Conservation (phyloP, 2,888 invertebrate species). For the Ferrisia virgata region DNA sequence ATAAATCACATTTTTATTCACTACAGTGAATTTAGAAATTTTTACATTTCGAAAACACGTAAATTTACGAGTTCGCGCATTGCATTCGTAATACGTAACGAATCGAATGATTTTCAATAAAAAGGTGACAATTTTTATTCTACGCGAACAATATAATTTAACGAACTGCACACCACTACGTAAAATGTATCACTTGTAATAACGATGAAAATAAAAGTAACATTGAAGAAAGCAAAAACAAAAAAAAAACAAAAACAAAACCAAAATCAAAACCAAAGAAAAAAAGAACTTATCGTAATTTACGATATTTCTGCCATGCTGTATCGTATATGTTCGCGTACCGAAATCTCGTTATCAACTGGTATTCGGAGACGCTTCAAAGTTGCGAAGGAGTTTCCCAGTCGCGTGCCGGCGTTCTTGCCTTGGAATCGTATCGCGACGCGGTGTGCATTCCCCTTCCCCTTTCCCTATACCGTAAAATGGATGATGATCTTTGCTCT, state of each 20-base stretch:
- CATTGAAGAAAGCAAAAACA: neutral
- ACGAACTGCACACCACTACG: neutral
- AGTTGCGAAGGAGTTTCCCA: constrained; percentile 21
- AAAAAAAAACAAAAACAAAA: no score
- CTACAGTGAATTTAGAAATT: neutral
- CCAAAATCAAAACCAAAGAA: neutral
- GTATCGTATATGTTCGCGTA: constrained; percentile 5
- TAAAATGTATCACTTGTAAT: neutral
- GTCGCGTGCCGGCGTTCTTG: constrained; percentile 14
- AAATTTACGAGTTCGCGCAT: constrained; percentile 15
- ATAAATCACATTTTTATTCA: neutral
- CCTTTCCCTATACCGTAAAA: no score
- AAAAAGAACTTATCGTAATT: neutral
- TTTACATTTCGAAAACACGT: neutral
- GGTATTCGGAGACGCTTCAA: neutral
- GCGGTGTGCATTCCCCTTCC: neutral
- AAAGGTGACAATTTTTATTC: neutral
- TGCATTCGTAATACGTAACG: neutral
- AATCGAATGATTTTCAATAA: neutral
- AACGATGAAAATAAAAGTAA: no score
- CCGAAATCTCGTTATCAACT: constrained; percentile 15
- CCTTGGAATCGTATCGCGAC: neutral
- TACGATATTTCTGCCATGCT: neutral
- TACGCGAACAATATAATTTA: neutral
- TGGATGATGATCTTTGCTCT: neutral